These are phyloP conservation scores for Pungitius pungitius DNA, from an alignment of 2,113 vertebrate species.

Conservation along the genomic window DNA sequence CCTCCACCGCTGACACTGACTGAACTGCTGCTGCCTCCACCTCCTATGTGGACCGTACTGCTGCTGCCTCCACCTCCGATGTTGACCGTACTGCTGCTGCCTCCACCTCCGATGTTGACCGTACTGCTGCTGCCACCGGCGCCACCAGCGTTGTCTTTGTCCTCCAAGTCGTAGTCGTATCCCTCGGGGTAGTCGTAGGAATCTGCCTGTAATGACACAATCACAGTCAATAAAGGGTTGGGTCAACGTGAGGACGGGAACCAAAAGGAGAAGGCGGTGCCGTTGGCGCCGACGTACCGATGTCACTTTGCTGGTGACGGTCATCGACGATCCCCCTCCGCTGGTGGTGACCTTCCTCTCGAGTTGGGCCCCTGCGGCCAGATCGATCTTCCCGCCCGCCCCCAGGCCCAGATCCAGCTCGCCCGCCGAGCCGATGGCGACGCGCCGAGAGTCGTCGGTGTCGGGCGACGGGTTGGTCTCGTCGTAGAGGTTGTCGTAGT, in stretches of 20 bases:
- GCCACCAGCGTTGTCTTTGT: conserved; percentile 45
- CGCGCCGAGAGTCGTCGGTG: conserved; percentile 25
- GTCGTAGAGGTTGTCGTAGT: conserved; percentile 71
- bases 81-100: conserved; percentile 15
- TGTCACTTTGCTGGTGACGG: conserved; percentile 63
- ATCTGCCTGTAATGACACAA: conserved; percentile 46
- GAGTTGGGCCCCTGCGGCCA: conserved; percentile 44
- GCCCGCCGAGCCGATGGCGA: conserved; percentile 59
- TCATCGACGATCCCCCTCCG: conserved; percentile 46
- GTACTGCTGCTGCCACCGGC: conserved; percentile 8
- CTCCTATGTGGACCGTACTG: not conserved
- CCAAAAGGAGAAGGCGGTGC: too few species aligned
- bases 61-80: conserved; percentile 27
- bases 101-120: not conserved
- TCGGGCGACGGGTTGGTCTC: conserved; percentile 66
- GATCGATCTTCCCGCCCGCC: conserved; percentile 44
- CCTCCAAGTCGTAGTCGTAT: conserved; percentile 67
- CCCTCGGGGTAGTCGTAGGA: conserved; percentile 64
- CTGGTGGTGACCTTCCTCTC: conserved; percentile 51
- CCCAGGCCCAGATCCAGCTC: conserved; percentile 68
- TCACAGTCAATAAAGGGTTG: not conserved
- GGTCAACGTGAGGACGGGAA: not conserved
- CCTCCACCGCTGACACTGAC: not conserved
- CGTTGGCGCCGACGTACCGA: too few species aligned
- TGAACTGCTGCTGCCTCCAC: conserved; percentile 16